Base-by-base conservation (phyloP, 1,140 invertebrate species). In the Lycorma delicatula region DNA sequence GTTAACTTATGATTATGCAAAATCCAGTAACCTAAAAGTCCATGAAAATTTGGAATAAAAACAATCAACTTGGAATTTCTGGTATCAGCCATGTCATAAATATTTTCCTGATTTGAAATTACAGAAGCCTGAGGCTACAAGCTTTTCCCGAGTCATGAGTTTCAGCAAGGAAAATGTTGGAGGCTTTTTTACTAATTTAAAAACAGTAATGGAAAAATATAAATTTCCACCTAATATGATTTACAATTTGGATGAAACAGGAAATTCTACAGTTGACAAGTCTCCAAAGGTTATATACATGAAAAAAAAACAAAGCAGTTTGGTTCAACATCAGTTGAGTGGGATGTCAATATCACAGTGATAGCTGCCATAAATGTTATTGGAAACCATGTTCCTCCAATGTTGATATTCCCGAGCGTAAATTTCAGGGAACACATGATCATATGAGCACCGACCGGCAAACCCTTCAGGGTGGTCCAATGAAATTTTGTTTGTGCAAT, bases 191-290 rank as follows among this genome's bases (percentile, higher is more conserved):
- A 31, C 63, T 23, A 71, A 68, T 60, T 51, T 69, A 26, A 51
- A 64, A 47, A 28, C 60, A 54, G 18, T 71, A 2, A 62, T 69
- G 29, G 55, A 63, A 6, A 59, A 63, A 38, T 58, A 62, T 16
- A 50, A 67, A 31, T 41, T 74, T 50, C 58, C 59, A 46, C 67
- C 68, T 47, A 50, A 72, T 57, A 59, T 47, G 9, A 68, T 74
- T 23, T 73, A 63, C 58, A 74, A 74, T 56, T 64, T 74, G 56
- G 73, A 74, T 63, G 70, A 75, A 62, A 75, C 74, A 55, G 70
- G 68, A 1, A 61, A 64, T 2, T 49, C 73, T 20, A 68, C 64
- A 6, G 7, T 74, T 6, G 70, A 75, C 50, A 54, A 72, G 18
- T 64, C 69, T 48, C 67, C 65, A 48, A 51, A 22, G 52, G 69